Base-by-base conservation (phyloP, 2,113 vertebrate genomes). In the Carollia perspicillata region DNA sequence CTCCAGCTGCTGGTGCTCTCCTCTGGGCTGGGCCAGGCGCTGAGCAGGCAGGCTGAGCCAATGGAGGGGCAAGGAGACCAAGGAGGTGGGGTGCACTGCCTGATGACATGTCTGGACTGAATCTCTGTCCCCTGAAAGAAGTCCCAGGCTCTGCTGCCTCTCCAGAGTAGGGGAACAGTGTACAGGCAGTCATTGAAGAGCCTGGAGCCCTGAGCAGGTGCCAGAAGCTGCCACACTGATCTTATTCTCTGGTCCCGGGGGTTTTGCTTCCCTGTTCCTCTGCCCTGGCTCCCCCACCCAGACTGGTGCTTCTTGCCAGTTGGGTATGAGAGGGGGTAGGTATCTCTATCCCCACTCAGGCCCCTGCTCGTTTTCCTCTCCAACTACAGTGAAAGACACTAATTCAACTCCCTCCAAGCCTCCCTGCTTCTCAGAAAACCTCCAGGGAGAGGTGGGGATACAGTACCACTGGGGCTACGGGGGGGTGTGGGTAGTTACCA, bases 11-110 rank as follows among this genome's bases (percentile, higher is more conserved):
- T 95, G 88, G 84, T 40, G 69, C 75, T 92, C 17, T 97, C 96
- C 83, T 58, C 83, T 16, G 96, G 96, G 95, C 93, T 97, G 96
- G 96, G 97, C 75, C 37, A 86, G 95, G 26, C 3, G 22, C 90
- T 68, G 55, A 74, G 85, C 17, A n/a, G 90, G 95, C 81, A 35
- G 47, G 47, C 89, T 83, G 58, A 93, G 83, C 72, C 58, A 5
- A 77, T 66, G 66, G 84, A 94, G 78, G 79, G 30, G 37, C 53
- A 51, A 84, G 69, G 42, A 63, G 47, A 77, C 65, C 75, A 58
- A 93, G 69, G 89, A 92, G 90, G 86, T 84, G 79, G 58, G 95
- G 66, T 72, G 75, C 71, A 51, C 75, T 75, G 72, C 47, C 79
- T 77, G 47, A 93, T 90, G 53, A 88, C 71, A 0, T 88, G 96